Base-by-base conservation (phyloP, 2,888 invertebrate species). In the Nowickia ferox region DNA sequence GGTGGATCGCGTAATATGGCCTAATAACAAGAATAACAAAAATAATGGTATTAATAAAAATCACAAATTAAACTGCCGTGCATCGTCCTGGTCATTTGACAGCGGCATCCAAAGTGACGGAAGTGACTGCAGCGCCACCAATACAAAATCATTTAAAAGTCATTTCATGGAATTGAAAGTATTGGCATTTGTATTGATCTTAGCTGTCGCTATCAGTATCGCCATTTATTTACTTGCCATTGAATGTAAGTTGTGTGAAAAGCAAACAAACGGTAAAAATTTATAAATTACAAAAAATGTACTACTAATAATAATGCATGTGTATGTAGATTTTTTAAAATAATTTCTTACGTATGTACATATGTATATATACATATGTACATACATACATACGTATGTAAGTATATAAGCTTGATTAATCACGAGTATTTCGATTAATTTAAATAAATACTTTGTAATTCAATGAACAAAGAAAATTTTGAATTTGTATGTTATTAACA, bases 141-240 rank as follows among this genome's bases (percentile, higher is more conserved):
- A 57, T 53, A 48, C 59, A 6, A 79, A 82, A 74, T 84, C 87
- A 8, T 72, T 69, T 42, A 84, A 72, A 30, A 57, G 48, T 17
- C 69, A 89, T 44, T 90, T 88, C 57, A 86, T 88, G 30, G 89
- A 90, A 88, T 87, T 89, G 77, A 88, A 88, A 13, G 87, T 89
- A 4, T 84, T 91, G 71, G 87, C 88, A 15, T 87, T 92, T 75
- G 85, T 88, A 19, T 42, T 90, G 19, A 79, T 92, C 80, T 87
- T 92, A 17, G 71, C 88, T 38, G 59, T 80, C 30, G 90, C 89
- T 17, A 65, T 91, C n/a, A 77, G 85, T 53, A 84, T 92, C 85
- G 91, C 90, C 75, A 85, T 85, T 8, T 92, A 92, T 89, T 88
- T 92, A 75, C 88, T 92, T 75, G 87, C 89, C 84, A 87, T 86